A percentile compares a stretch with the other conserved stretches of the same genome.
These are phyloP conservation scores for Hexactinellida sp. DNA, from an alignment of 37 sponge, comb jelly and placozoan species.

Conservation along the genomic window DNA sequence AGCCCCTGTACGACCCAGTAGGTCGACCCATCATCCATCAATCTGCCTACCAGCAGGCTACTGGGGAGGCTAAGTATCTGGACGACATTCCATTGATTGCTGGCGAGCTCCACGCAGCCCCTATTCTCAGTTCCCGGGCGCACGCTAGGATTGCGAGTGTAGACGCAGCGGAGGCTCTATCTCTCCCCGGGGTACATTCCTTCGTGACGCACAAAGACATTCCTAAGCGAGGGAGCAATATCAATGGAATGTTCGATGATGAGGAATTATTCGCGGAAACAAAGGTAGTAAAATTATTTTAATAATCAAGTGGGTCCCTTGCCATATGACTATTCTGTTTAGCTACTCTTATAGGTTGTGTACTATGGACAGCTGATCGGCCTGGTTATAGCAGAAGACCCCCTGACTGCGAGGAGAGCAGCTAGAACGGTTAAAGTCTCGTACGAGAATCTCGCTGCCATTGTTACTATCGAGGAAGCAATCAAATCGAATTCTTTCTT, in stretches of 20 bases:
- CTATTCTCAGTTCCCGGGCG: constrained; percentile 39
- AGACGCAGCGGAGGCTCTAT: constrained; percentile 30
- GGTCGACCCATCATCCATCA: constrained; percentile 65
- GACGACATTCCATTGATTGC: constrained; percentile 61
- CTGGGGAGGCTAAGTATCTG: constrained; percentile 61
- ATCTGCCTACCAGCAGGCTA: constrained; percentile 56
- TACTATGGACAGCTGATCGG: constrained; percentile 68
- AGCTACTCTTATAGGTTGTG: constrained; percentile 24
- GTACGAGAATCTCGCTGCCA: constrained; percentile 48
- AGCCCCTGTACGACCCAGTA: constrained; percentile 27
- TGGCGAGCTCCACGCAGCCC: constrained; percentile 58
- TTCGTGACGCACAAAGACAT: constrained; percentile 46
- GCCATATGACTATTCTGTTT: not conserved
- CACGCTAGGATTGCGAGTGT: constrained; percentile 45
- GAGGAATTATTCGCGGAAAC: not conserved
- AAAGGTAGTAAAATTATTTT: not conserved
- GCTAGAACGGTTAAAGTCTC: constrained; percentile 43
- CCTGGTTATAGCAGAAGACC: constrained; percentile 43
- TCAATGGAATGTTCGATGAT: constrained; percentile 56
- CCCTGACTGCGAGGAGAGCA: constrained; percentile 47
- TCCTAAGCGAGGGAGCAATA: constrained; percentile 14
- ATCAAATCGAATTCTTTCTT: not conserved
- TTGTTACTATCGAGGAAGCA: constrained; percentile 46
- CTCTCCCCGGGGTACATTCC: constrained; percentile 39
- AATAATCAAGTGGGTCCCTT: not conserved